Percentiles rank a stretch among this genome's conserved stretches.
phyloP scores from a whole-genome alignment of 2,888 invertebrate genomes.

The Cenopis cana region DNA sequence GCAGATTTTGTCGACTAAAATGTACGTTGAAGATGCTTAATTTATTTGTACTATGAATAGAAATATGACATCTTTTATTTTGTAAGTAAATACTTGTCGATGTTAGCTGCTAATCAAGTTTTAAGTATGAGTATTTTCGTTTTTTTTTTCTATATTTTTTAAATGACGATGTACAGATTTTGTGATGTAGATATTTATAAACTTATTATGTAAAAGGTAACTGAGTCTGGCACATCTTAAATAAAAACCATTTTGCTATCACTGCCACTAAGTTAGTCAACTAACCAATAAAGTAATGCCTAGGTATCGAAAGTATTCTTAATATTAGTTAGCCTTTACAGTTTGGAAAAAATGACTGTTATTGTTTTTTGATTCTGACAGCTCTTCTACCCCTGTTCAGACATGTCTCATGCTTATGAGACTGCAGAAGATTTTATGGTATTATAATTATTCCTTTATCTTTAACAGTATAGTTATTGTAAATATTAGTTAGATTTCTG shows the following conservation, averaged over 20 bases:
- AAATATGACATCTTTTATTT: slow-evolving; percentile 12
- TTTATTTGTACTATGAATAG: slow-evolving; percentile 11
- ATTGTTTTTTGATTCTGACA: not conserved
- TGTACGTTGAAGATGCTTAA: slow-evolving; percentile 15
- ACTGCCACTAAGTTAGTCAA: slow-evolving; percentile 20
- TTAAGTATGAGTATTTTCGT: slow-evolving; percentile 32
- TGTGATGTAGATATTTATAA: not conserved
- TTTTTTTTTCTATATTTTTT: not conserved
- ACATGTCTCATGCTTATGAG: not conserved
- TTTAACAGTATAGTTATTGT: slow-evolving; percentile 15
- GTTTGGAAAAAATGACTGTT: not conserved
- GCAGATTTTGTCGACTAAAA: not conserved
- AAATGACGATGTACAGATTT: slow-evolving; percentile 13
- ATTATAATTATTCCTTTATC: not conserved
- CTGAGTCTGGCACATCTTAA: not conserved
- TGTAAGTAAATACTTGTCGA: not conserved
- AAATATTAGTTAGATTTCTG: slow-evolving; percentile 39
- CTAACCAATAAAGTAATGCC: not conserved
- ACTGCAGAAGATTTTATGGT: not conserved
- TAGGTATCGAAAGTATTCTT: not conserved
- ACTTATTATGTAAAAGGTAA: not conserved
- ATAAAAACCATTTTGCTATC: slow-evolving; percentile 1
- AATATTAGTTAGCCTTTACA: not conserved
- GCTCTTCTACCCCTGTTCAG: not conserved
- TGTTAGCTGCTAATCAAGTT: not conserved